phyloP scores from a whole-genome alignment of 2,797 vertebrate genomes.

The Myotis pilosus region DNA sequence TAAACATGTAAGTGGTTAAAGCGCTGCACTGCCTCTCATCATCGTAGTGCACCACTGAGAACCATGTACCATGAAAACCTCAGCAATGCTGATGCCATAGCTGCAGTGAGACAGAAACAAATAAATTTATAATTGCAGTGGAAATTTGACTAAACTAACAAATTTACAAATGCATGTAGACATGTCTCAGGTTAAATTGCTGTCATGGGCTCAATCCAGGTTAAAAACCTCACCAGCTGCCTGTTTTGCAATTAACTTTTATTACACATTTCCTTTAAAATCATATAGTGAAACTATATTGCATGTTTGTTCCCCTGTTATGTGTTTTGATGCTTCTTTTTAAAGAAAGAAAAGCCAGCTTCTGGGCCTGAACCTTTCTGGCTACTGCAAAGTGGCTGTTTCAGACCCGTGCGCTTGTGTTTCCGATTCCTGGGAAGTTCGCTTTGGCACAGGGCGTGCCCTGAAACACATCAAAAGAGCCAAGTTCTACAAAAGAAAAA shows the following conservation, averaged over 20 bases:
- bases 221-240: slow-evolving; percentile 53
- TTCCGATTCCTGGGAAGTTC: slow-evolving; percentile 93
- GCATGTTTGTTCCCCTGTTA: not conserved
- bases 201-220: not conserved
- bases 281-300: not conserved
- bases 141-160: slow-evolving; percentile 9
- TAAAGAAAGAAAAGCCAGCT: slow-evolving; percentile 63
- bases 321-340: slow-evolving; percentile 67
- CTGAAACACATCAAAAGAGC: slow-evolving; percentile 94
- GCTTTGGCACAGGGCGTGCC: slow-evolving; percentile 93
- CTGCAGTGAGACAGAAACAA: not conserved
- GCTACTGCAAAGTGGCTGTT: slow-evolving; percentile 83
- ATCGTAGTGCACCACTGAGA: not conserved
- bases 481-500: slow-evolving; percentile 92
- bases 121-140: not conserved
- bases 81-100: not conserved
- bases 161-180: not conserved
- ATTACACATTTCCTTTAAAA: not conserved
- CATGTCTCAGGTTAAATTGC: not conserved
- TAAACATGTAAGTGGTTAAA: slow-evolving; percentile 46
- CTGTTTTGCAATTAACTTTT: not conserved
- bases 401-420: slow-evolving; percentile 85
- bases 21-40: slow-evolving; percentile 3
- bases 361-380: slow-evolving; percentile 74
- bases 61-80: not conserved